Base-by-base conservation (phyloP, 2,888 invertebrate genomes). In the Atherix ibis region DNA sequence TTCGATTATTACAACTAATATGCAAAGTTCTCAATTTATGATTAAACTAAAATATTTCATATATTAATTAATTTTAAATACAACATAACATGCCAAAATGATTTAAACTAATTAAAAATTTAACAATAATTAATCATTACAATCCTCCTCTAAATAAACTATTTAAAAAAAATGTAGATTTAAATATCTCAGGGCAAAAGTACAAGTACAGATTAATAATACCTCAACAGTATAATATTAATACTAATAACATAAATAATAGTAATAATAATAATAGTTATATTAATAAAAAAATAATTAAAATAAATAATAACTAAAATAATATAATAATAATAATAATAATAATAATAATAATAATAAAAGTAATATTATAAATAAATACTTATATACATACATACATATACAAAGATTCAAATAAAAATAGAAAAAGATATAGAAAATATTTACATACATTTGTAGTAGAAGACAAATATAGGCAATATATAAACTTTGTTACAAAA, bases 201-300 rank as follows among this genome's bases (percentile, higher is more conserved):
- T 37, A 37, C 36, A 37, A 37, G 10, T 45, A 44, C 45, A 46
- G 50, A 54, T 49, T 43, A 45, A 52, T 48, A 50, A 50, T 51
- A 52, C 49, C 48, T 46, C 52, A 44, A 37, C n/a, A 38, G 38
- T 25, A 30, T n/a, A n/a, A n/a, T n/a, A 15, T 6, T n/a, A 14
- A 15, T 30, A 34, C 36, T 30, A 27, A 27, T 15, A 33, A 34
- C 14, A 32, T 17, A n/a, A n/a, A n/a, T n/a, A 30, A 18, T 10
- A 32, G 29, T 17, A 31, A 34, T 33, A 36, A 36, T 33, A n/a
- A n/a, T n/a, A n/a, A n/a, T n/a, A n/a, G n/a, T n/a, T n/a, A n/a
- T n/a, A n/a, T n/a, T n/a, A 34, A 27, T 34, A 24, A 34, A 28
- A 34, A 28, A 24, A n/a, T 34, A 34, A 34, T 16, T 34, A 34